Evolutionary conservation across 2,797 vertebrate species (phyloP).

Genomic region (Sebastes minor): DNA sequence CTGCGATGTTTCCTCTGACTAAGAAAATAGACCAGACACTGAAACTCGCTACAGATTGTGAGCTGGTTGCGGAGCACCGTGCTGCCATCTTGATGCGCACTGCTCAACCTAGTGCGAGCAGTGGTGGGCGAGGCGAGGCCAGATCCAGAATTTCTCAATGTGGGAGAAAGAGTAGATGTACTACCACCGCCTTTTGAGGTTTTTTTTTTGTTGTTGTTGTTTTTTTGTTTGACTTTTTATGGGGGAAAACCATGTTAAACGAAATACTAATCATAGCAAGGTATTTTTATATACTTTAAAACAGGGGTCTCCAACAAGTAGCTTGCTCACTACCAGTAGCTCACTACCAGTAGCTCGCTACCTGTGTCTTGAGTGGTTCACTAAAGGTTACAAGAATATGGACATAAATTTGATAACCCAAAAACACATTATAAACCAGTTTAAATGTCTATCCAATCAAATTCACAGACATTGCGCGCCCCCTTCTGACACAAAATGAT

Average conservation of each 20-base stretch:
- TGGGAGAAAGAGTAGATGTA: neutral
- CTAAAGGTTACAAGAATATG: too few species aligned
- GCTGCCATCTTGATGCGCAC: neutral
- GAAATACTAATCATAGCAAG: neutral
- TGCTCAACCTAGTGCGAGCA: neutral
- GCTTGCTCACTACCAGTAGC: too few species aligned
- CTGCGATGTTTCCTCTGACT: too few species aligned
- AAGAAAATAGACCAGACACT: neutral
- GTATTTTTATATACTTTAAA: neutral
- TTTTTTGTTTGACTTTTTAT: neutral
- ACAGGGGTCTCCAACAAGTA: too few species aligned
- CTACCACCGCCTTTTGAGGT: too few species aligned
- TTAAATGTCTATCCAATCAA: too few species aligned
- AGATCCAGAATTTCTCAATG: neutral
- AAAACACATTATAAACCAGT: too few species aligned
- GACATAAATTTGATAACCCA: too few species aligned
- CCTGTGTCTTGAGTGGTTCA: too few species aligned
- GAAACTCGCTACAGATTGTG: neutral
- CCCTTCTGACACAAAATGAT: too few species aligned
- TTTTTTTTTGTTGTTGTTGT: neutral
- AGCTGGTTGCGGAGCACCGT: neutral
- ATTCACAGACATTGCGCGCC: too few species aligned
- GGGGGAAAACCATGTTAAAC: neutral
- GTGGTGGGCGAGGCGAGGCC: neutral
- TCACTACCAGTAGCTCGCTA: too few species aligned